Conservation (phyloP, 2,888 invertebrate genomes). For the Baccha elongata region DNA sequence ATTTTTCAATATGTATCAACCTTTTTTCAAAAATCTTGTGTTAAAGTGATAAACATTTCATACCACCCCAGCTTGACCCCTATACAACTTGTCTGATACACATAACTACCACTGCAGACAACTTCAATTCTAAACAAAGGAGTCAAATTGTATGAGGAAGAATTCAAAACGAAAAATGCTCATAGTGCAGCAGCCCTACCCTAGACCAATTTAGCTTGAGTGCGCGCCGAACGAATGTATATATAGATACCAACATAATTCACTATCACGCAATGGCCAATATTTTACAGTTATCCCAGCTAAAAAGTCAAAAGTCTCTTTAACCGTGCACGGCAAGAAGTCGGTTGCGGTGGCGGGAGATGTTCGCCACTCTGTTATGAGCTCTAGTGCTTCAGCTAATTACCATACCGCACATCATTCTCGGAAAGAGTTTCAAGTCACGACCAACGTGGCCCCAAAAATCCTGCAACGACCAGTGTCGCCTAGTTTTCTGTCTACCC, state of each 20-base stretch:
- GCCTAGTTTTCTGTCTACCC: constrained; percentile 24
- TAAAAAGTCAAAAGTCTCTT: constrained; percentile 70
- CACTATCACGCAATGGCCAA: constrained; percentile 51
- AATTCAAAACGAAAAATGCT: background rate
- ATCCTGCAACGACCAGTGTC: background rate
- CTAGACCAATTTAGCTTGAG: background rate
- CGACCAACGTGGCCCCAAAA: constrained; percentile 19
- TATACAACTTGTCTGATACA: background rate
- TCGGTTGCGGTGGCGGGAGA: background rate
- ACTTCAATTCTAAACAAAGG: background rate
- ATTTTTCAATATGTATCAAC: too few relatives aligned
- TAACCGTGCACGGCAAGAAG: constrained; percentile 22
- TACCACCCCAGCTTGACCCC: too few relatives aligned
- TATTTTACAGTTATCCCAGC: constrained; percentile 61
- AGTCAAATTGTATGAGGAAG: constrained; percentile 12
- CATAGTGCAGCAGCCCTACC: background rate
- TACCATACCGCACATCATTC: constrained; percentile 57
- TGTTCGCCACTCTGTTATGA: constrained; percentile 19
- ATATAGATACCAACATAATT: constrained; percentile 6
- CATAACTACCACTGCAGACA: background rate
- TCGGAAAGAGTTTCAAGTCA: constrained; percentile 49
- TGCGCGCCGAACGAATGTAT: background rate
- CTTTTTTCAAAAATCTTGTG: too few relatives aligned
- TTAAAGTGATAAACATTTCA: too few relatives aligned
- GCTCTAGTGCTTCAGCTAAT: constrained; percentile 54